Conservation (phyloP, 2,797 vertebrate genomes). For the Molossus molossus region DNA sequence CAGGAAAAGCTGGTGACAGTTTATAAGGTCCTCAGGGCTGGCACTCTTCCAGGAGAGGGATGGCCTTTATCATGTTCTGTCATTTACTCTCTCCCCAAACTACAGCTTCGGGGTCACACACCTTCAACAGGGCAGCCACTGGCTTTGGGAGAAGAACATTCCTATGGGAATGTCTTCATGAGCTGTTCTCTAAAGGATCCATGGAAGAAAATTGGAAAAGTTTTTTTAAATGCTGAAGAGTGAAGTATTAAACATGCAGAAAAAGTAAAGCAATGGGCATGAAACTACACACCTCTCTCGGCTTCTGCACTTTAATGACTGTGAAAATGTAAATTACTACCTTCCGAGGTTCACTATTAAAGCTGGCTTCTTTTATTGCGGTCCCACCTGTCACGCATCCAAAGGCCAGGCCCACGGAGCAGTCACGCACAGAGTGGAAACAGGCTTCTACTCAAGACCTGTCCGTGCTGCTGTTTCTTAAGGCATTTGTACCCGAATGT, state of each 20-base stretch:
- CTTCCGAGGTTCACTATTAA: neutral
- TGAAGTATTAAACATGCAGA: neutral
- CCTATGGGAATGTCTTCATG: neutral
- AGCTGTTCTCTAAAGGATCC: neutral
- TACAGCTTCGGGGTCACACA: neutral
- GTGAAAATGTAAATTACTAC: neutral
- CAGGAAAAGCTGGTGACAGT: neutral
- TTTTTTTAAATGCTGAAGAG: neutral
- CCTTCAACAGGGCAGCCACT: neutral
- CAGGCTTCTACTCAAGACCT: neutral
- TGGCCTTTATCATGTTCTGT: neutral
- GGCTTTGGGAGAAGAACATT: neutral
- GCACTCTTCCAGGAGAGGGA: neutral
- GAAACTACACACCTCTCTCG: neutral
- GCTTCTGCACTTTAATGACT: neutral
- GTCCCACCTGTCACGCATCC: neutral
- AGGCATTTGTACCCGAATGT: neutral
- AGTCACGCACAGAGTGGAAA: neutral
- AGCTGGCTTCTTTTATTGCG: neutral
- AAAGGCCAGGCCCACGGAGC: neutral
- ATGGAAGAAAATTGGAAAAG: neutral
- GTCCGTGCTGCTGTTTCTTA: neutral
- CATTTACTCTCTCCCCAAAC: neutral
- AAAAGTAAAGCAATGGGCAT: neutral
- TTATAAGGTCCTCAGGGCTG: neutral